Base-by-base conservation (phyloP, 2,113 vertebrate genomes). In the Syngnathus scovelli region DNA sequence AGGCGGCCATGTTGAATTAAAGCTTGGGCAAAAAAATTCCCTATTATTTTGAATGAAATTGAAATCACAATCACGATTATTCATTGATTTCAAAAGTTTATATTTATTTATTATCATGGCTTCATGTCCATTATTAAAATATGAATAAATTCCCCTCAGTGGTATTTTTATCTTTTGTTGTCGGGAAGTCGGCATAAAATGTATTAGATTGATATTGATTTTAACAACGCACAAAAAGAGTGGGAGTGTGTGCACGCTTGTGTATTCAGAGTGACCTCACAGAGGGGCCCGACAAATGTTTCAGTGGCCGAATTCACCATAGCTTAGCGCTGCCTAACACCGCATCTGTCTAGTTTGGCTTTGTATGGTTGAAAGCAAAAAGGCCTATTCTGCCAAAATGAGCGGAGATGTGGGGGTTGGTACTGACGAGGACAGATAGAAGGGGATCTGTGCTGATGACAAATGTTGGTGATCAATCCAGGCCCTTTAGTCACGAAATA, bases 251-350 rank as follows among this genome's bases (percentile, higher is more conserved):
- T 67, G 76, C 67, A 55, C 66, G 63, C 65, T 70, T 48, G 59
- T 74, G 85, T 84, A 76, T 88, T 87, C 79, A 86, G 79, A 83
- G 87, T 77, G 79, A 74, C 74, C 81, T 82, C 86, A 80, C 85
- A 77, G 23, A 79, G 83, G 81, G 81, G 49, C 68, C 70, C 64
- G 74, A 83, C 71, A 81, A 86, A 81, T 23, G 44, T 73, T 83
- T 88, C 79, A 84, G 87, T 84, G 75, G 87, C 58, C 77, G 68
- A 65, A 38, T 78, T 76, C 83, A 83, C 81, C 76, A 48, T 68
- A 82, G 82, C 78, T 85, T 85, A 84, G 76, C 87, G 82, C 82
- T 80, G 79, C 78, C 65, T 27, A 69, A 77, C 58, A 49, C 69
- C 71, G 78, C 87, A 90, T 86, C 85, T 87, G 85, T 81, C 78